Conservation (phyloP, 2,797 vertebrate species). For the Tarsius wallacei region DNA sequence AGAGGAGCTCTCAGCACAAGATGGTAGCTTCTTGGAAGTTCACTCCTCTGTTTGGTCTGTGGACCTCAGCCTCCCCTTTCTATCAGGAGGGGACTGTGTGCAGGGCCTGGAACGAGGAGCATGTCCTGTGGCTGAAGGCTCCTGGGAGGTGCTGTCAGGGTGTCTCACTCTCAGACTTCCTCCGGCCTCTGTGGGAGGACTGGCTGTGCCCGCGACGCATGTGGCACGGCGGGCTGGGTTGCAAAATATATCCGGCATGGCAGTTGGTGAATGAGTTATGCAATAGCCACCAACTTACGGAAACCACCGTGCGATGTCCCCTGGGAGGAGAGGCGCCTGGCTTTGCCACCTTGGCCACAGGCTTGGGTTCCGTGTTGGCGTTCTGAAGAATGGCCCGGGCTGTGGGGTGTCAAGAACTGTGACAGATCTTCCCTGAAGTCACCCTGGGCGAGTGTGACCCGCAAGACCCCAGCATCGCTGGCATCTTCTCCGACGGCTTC, state of each 20-base stretch:
- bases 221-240: slow-evolving; percentile 90
- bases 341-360: slow-evolving; percentile 85
- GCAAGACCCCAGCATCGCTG: fast-evolving
- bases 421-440: slow-evolving; percentile 32
- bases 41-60: too few species aligned
- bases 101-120: background rate
- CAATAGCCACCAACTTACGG: slow-evolving; percentile 93
- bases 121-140: background rate
- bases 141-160: background rate
- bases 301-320: slow-evolving; percentile 90
- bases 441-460: background rate
- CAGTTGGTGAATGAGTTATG: slow-evolving; percentile 93
- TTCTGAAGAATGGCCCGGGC: slow-evolving; percentile 69
- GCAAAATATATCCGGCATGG: slow-evolving; percentile 93
- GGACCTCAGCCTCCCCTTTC: too few species aligned
- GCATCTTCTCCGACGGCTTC: background rate
- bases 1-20: background rate
- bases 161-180: slow-evolving; percentile 90
- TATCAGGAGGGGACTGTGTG: background rate
- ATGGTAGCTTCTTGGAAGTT: background rate
- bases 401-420: background rate
- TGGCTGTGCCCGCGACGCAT: slow-evolving; percentile 88
- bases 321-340: slow-evolving; percentile 81
- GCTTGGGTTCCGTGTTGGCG: slow-evolving; percentile 70
- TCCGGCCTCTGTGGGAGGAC: slow-evolving; percentile 87